Percentiles rank a stretch among this genome's conserved stretches.
Conservation (phyloP, 2,113 vertebrate genomes). For the Erythrolamprus reginae region DNA sequence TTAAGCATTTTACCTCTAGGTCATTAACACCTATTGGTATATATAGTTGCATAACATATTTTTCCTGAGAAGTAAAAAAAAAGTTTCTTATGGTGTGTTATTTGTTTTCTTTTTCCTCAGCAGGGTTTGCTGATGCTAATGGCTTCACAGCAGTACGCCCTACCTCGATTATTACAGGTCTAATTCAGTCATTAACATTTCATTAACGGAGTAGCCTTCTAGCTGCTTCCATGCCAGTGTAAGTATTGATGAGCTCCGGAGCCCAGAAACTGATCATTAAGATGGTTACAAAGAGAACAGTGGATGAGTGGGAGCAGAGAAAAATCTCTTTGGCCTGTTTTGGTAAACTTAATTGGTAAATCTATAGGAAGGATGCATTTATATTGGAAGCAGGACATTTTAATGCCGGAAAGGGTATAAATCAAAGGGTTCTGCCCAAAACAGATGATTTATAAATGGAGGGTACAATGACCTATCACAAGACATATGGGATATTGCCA, state of each 20-base stretch:
- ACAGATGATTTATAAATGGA: neutral
- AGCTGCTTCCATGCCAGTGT: constrained; percentile 75
- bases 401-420: neutral
- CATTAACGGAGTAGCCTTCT: constrained; percentile 92
- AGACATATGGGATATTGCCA: neutral
- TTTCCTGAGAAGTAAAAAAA: constrained; percentile 46
- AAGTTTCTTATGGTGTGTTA: constrained; percentile 69
- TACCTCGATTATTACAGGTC: constrained; percentile 91
- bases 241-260: constrained; percentile 81
- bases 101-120: constrained; percentile 81
- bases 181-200: constrained; percentile 99
- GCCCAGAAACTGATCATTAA: constrained; percentile 70
- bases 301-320: neutral
- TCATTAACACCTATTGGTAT: constrained; percentile 65
- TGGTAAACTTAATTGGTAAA: neutral
- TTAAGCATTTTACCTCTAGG: constrained; percentile 40
- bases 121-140: constrained; percentile 87
- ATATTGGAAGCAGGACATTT: neutral
- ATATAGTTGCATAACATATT: constrained; percentile 51
- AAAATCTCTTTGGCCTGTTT: neutral
- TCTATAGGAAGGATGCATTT: neutral
- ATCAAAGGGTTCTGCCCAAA: neutral
- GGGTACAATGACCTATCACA: neutral
- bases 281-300: constrained; percentile 50
- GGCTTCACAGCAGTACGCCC: constrained; percentile 89